These are phyloP conservation scores for Drosophila albomicans DNA, from an alignment of 1,140 invertebrate genomes.

Conservation along the genomic window DNA sequence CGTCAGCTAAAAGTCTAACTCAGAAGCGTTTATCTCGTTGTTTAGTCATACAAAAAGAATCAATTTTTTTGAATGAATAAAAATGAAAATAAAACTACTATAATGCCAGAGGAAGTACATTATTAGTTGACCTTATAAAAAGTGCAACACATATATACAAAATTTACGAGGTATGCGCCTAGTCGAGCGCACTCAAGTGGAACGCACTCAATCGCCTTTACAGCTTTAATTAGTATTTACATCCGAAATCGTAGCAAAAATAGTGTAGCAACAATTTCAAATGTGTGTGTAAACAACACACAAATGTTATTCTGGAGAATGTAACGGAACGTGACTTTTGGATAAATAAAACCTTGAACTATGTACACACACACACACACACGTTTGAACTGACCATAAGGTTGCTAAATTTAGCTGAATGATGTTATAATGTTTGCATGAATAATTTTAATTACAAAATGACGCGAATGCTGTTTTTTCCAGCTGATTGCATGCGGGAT, in stretches of 20 bases:
- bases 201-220: conserved; percentile 9
- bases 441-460: conserved; percentile 7
- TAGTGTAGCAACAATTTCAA: conserved; percentile 5
- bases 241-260: conserved; percentile 2
- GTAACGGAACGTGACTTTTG: conserved; percentile 7
- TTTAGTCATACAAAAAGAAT: too few species aligned
- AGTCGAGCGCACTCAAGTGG: not conserved
- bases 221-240: conserved; percentile 20
- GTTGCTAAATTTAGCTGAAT: conserved; percentile 46
- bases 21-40: too few species aligned
- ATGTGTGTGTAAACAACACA: conserved; percentile 20
- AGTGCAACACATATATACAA: not conserved
- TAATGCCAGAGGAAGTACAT: too few species aligned
- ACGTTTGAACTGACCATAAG: not conserved
- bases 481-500: conserved; percentile 2
- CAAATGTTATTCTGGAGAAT: conserved; percentile 32
- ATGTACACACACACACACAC: not conserved
- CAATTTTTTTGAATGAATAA: too few species aligned
- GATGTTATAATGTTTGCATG: conserved; percentile 31
- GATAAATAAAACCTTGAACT: conserved; percentile 13
- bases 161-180: not conserved
- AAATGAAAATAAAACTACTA: too few species aligned
- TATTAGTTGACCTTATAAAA: too few species aligned
- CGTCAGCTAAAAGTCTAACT: too few species aligned
- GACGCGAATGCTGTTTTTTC: not conserved